These are phyloP conservation scores for Stomatorhinus walkeri DNA, from an alignment of 2,797 vertebrate species.

Conservation along the genomic window DNA sequence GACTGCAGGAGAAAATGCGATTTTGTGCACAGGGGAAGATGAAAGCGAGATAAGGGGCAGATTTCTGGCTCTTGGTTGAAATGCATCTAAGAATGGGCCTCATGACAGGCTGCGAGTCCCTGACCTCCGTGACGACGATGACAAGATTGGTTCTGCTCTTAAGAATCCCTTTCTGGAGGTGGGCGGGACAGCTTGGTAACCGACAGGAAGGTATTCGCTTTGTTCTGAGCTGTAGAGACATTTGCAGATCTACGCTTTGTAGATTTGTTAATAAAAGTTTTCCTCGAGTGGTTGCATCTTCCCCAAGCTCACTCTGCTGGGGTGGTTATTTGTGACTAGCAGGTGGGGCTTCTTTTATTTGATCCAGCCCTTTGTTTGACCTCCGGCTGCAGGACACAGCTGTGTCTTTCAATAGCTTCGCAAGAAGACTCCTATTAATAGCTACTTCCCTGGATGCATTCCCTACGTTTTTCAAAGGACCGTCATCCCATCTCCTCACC, in stretches of 20 bases:
- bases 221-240: not conserved
- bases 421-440: conserved; percentile 18
- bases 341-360: conserved; percentile 47
- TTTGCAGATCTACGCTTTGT: not conserved
- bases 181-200: not conserved
- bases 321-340: conserved; percentile 45
- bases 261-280: not conserved
- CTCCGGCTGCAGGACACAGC: conserved; percentile 50
- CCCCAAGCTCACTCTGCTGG: conserved; percentile 20
- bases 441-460: not conserved
- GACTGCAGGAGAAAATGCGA: not conserved
- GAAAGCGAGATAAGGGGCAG: not conserved
- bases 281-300: conserved; percentile 23
- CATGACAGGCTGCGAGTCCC: not conserved
- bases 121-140: not conserved
- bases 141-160: conserved; percentile 6
- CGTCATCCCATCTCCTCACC: not conserved
- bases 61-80: not conserved
- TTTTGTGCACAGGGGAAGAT: conserved; percentile 5
- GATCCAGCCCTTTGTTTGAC: conserved; percentile 39
- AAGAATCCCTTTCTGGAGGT: not conserved
- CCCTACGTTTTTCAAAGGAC: not conserved
- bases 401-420: conserved; percentile 48
- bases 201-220: not conserved
- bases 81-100: not conserved